phyloP scores from a whole-genome alignment of 1,140 invertebrate species.

The Yoshiicerus persimilis region DNA sequence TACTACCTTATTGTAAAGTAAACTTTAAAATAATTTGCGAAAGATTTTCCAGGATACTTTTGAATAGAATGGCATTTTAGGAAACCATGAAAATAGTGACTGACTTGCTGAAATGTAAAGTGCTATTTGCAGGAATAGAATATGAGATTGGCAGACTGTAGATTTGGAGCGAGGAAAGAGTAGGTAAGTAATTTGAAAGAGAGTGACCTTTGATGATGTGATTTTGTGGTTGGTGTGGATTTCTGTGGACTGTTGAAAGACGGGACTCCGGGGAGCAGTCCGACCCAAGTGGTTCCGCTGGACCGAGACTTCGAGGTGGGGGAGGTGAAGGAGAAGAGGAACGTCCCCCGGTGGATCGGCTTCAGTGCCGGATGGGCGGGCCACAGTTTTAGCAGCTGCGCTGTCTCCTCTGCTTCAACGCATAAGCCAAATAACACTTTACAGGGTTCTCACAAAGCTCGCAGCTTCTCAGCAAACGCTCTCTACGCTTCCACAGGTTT shows the following conservation, averaged over 20 bases:
- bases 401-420: constrained; percentile 23
- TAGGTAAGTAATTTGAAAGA: neutral
- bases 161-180: neutral
- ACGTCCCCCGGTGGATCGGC: neutral
- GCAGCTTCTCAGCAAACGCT: constrained; percentile 50
- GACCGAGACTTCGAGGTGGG: neutral
- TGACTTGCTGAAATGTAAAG: too few species aligned
- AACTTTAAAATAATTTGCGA: too few species aligned
- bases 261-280: constrained; percentile 48
- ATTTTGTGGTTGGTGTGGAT: neutral
- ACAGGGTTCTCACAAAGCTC: constrained; percentile 49
- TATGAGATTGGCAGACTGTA: too few species aligned
- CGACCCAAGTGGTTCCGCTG: constrained; percentile 34
- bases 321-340: neutral
- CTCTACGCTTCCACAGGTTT: constrained; percentile 49
- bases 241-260: constrained; percentile 19
- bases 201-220: constrained; percentile 1
- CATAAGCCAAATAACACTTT: constrained; percentile 28
- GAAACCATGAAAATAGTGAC: too few species aligned
- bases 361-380: neutral
- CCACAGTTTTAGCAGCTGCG: constrained; percentile 28
- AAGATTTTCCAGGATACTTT: too few species aligned
- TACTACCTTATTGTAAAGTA: too few species aligned
- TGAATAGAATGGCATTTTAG: too few species aligned
- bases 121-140: too few species aligned